These are phyloP conservation scores for Pachycephala philippinensis DNA, from an alignment of 2,113 vertebrate genomes.

Conservation along the genomic window DNA sequence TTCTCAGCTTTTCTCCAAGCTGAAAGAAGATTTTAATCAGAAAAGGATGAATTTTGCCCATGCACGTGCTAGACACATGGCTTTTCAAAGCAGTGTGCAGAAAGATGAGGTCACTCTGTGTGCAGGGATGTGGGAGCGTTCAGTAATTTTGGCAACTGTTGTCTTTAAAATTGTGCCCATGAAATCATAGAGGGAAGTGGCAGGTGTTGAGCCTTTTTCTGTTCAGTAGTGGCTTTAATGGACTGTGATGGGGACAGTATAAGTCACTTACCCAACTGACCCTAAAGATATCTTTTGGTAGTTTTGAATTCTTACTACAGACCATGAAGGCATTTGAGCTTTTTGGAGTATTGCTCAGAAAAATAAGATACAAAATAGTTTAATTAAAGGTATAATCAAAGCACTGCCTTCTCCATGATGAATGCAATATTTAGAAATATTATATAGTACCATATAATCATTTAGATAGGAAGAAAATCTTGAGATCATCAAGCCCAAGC, in stretches of 20 bases:
- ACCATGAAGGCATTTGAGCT: not conserved
- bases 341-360: not conserved
- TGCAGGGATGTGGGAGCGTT: not conserved
- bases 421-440: not conserved
- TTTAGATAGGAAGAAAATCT: not conserved
- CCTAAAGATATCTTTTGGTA: not conserved
- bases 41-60: not conserved
- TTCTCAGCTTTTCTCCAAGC: not conserved
- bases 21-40: not conserved
- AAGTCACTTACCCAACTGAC: not conserved
- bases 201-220: not conserved
- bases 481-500: not conserved
- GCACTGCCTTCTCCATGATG: not conserved
- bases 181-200: not conserved
- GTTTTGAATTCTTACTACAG: not conserved
- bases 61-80: accelerated
- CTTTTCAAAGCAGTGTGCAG: not conserved
- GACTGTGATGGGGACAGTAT: accelerated
- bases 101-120: not conserved
- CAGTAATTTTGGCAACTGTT: not conserved
- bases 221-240: not conserved
- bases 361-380: not conserved
- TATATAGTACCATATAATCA: not conserved
- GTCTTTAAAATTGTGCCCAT: not conserved
- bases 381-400: not conserved